Evolutionary conservation across 2,797 vertebrate genomes (phyloP).

Genomic region (Periophthalmus magnuspinnatus): DNA sequence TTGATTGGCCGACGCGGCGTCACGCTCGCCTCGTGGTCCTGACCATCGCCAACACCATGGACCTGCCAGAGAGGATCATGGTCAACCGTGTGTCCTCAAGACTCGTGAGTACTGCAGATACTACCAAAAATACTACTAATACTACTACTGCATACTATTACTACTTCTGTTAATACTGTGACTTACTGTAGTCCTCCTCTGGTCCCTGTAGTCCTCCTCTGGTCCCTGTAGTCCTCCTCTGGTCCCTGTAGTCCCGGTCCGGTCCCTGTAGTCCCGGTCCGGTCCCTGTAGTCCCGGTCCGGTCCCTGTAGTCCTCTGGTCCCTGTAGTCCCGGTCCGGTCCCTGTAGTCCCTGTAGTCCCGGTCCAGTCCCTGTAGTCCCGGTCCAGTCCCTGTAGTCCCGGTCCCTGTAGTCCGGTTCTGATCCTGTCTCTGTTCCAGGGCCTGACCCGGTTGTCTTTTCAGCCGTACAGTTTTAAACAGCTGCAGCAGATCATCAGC

Average conservation of each 20-base stretch:
- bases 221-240: no score
- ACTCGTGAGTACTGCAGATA: constrained; percentile 77
- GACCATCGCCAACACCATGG: constrained; percentile 98
- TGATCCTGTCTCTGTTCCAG: constrained; percentile 57
- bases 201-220: neutral
- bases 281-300: neutral
- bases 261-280: neutral
- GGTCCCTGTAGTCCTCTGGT: no score
- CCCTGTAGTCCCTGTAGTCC: no score
- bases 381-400: neutral
- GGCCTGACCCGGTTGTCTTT: constrained; percentile 96
- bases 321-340: no score
- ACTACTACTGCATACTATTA: neutral
- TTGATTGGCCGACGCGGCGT: constrained; percentile 94
- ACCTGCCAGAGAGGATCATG: constrained; percentile 96
- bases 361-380: neutral
- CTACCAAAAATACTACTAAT: neutral
- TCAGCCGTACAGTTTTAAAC: constrained; percentile 93
- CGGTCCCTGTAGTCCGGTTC: neutral
- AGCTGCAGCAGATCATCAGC: constrained; percentile 90
- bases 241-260: no score
- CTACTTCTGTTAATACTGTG: no score
- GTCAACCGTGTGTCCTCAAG: constrained; percentile 93
- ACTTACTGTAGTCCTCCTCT: neutral
- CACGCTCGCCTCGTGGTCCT: constrained; percentile 89